Percentiles rank a stretch among this genome's conserved stretches.
These are phyloP conservation scores for Xanthia togata DNA, from an alignment of 2,888 invertebrate genomes.

Conservation along the genomic window DNA sequence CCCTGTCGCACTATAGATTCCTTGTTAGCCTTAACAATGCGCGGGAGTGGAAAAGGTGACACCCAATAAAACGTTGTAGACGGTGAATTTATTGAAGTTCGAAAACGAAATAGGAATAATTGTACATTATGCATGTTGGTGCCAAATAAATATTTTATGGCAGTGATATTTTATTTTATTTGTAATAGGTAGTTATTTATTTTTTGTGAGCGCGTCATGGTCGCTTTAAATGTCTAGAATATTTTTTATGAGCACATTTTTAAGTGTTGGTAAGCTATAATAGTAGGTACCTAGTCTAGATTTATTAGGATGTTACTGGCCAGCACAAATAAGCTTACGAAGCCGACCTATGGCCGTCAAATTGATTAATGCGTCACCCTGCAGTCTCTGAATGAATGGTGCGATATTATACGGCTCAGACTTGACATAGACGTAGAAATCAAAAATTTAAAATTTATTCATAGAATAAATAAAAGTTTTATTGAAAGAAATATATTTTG, in stretches of 20 bases:
- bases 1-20: constrained; percentile 4
- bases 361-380: constrained; percentile 44
- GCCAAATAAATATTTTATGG: constrained; percentile 22
- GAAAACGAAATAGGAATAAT: constrained; percentile 1
- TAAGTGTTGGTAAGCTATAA: not conserved
- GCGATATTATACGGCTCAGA: constrained; percentile 11
- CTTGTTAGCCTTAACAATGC: constrained; percentile 12
- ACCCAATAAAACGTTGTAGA: constrained; percentile 3
- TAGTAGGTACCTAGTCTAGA: not conserved
- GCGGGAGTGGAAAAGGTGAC: not conserved
- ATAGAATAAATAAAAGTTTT: too few species aligned
- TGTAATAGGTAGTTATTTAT: not conserved
- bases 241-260: not conserved
- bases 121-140: constrained; percentile 1
- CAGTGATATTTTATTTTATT: constrained; percentile 42
- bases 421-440: not conserved
- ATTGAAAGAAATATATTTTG: not conserved
- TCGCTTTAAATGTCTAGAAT: not conserved
- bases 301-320: not conserved
- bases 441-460: not conserved
- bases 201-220: constrained; percentile 37
- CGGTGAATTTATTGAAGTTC: not conserved
- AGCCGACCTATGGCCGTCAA: constrained; percentile 18
- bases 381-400: constrained; percentile 17
- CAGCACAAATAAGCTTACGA: constrained; percentile 9